A percentile compares a stretch with the other conserved stretches of the same genome.
Evolutionary conservation across 2,113 vertebrate genomes (phyloP).

Genomic region (Epinephelus moara): DNA sequence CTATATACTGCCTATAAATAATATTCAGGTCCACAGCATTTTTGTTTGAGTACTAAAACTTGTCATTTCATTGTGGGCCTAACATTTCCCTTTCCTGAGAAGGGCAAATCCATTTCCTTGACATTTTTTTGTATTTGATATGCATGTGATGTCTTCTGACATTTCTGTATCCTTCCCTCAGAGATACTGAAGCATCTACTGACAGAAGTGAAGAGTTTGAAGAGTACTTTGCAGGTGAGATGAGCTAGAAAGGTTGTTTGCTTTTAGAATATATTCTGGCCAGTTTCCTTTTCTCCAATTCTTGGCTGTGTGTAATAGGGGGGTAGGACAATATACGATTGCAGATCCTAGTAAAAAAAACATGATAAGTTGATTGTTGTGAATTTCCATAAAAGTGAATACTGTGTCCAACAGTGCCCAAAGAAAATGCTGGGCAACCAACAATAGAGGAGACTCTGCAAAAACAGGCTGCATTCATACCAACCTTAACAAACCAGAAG

Average conservation of each 20-base stretch:
- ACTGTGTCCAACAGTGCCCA: too few relatives aligned
- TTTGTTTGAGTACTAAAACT: neutral
- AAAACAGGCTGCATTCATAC: too few relatives aligned
- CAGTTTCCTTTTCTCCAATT: neutral
- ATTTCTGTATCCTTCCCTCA: conserved; percentile 62
- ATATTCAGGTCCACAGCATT: neutral
- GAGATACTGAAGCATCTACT: conserved; percentile 80
- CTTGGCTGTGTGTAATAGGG: too few relatives aligned
- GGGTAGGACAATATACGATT: too few relatives aligned
- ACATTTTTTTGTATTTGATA: conserved; percentile 44
- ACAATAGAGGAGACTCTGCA: too few relatives aligned
- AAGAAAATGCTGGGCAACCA: too few relatives aligned
- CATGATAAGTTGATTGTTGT: too few relatives aligned
- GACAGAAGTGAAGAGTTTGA: conserved; percentile 78
- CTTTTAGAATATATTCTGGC: neutral
- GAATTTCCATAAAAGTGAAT: too few relatives aligned
- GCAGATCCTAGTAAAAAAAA: too few relatives aligned
- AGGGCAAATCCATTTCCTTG: conserved; percentile 41
- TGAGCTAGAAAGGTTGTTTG: neutral
- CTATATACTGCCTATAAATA: neutral
- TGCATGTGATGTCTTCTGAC: conserved; percentile 45
- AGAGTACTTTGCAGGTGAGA: conserved; percentile 80
- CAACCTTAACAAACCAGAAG: too few relatives aligned
- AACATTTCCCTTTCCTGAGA: conserved; percentile 24
- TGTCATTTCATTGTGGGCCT: conserved; percentile 6